Evolutionary conservation across 2,888 invertebrate genomes (phyloP), one percentile per base, ranked within the genome.

Genomic region (Campopleginae sp.): DNA sequence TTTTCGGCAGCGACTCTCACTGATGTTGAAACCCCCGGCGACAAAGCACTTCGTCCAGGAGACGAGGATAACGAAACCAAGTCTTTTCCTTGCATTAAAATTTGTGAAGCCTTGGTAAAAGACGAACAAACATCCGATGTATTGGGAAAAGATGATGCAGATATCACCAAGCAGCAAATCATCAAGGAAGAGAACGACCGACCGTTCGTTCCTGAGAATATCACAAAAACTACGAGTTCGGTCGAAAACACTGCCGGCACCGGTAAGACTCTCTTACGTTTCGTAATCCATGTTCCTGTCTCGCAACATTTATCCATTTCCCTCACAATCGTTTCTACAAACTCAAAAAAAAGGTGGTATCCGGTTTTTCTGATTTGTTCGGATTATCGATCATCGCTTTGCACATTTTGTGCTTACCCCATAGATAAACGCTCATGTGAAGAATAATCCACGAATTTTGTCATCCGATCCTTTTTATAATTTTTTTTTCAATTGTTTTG

Each of bases 151-250:
- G 82, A 87, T 23, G 80, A 82, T 46, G 65, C 74, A 46, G 77
- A 80, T 23, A 75, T 86, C 23, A 86, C 81, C 3, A 71, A 87
- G 38, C 77, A 86, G 51, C 74, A 65, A 42, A 66, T 82, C 44
- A 23, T 70, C 27, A 51, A 66, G 8, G 63, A 58, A 2, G 68
- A 58, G 2, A 85, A 72, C 8, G 75, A 75, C n/a, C 76, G 79
- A 23, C 23, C 27, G 31, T 66, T 79, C 1, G 14, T 80, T 14
- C 23, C 51, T 2, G 68, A 85, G 17, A 78, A 61, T n/a, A 58
- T 46, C 1, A 65, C 42, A 19, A 61, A 38, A 33, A 63, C 33
- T 10, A 17, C 46, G n/a, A 7, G 4, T 23, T 84, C 44, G 46
- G 38, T 38, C 27, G 79, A 65, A 23, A 76, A 80, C 27, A 66